Base-by-base conservation (phyloP, 2,888 invertebrate genomes). In the Scelioninae gen. 1 region DNA sequence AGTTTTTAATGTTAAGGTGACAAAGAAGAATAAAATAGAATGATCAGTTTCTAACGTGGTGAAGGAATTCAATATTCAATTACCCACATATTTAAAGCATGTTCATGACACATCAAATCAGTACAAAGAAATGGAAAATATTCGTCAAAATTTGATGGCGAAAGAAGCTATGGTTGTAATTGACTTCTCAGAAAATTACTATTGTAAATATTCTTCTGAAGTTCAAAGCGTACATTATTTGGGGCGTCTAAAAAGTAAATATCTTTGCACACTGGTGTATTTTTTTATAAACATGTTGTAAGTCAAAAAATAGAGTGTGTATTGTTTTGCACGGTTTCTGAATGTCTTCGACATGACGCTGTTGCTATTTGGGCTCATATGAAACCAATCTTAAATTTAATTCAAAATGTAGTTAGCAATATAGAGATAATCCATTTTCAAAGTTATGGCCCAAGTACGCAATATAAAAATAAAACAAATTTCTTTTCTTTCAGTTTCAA, bases 331-430 rank as follows among this genome's bases (percentile, higher is more conserved):
- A 69, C 56, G 9, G 34, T 45, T 4, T 77, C 69, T 1, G 62
- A 69, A 53, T 13, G 23, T 53, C 51, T 76, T 6, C 16, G 66
- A 0, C 76, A 76, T 47, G 66, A 75, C 55, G 74, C 74, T n/a
- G 10, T 16, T 13, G 38, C 53, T 2, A 15, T 66, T 16, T 75
- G 76, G 65, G 66, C 76, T 11, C 66, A 76, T 38, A 11, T 71
- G 16, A 15, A 60, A 23, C 71, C 56, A 45, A 15, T 47, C 10
- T 49, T 71, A 10, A 11, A 53, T 1, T 31, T 49, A 5, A 29
- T 29, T n/a, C 29, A 31, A 53, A 53, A 9, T 53, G 16, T 15
- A 11, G 43, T 60, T 1, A 16, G 23, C 23, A 13, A 40, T 43
- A 23, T 43, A 29, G 23, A 60, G 5, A 13, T 10, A n/a, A 15